Conservation (phyloP, 2,888 invertebrate species). For the Acleris literana region DNA sequence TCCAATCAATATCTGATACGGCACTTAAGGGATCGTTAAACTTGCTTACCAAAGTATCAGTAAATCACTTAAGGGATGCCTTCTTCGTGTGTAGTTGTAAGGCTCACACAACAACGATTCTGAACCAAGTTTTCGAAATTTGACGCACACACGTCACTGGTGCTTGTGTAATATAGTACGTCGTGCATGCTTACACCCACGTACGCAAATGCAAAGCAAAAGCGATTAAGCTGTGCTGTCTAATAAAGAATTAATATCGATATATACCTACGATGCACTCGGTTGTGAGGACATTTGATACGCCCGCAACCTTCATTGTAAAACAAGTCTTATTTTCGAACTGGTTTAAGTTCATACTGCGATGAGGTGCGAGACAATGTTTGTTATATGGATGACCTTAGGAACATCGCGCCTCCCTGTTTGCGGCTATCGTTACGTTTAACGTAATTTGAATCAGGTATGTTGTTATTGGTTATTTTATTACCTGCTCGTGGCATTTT, state of each 20-base stretch:
- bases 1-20: constrained; percentile 18
- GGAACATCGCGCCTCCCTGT: constrained; percentile 31
- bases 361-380: constrained; percentile 11
- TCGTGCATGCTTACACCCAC: too few species aligned
- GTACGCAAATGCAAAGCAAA: too few species aligned
- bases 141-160: too few species aligned
- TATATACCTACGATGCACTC: constrained; percentile 16
- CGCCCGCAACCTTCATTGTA: background rate
- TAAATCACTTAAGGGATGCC: too few species aligned
- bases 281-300: constrained; percentile 29
- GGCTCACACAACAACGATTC: too few species aligned
- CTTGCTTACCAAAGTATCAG: constrained; percentile 6
- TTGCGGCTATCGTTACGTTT: constrained; percentile 25
- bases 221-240: background rate
- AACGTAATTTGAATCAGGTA: constrained; percentile 33
- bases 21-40: constrained; percentile 23
- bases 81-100: too few species aligned
- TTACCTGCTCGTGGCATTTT: constrained; percentile 10
- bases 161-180: too few species aligned
- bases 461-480: constrained; percentile 15
- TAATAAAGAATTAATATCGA: constrained; percentile 23
- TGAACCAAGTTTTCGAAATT: too few species aligned
- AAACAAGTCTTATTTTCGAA: constrained; percentile 6
- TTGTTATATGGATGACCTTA: constrained; percentile 29
- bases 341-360: background rate